These are phyloP conservation scores for Zapus hudsonius DNA, from an alignment of 2,113 vertebrate genomes.

Conservation along the genomic window DNA sequence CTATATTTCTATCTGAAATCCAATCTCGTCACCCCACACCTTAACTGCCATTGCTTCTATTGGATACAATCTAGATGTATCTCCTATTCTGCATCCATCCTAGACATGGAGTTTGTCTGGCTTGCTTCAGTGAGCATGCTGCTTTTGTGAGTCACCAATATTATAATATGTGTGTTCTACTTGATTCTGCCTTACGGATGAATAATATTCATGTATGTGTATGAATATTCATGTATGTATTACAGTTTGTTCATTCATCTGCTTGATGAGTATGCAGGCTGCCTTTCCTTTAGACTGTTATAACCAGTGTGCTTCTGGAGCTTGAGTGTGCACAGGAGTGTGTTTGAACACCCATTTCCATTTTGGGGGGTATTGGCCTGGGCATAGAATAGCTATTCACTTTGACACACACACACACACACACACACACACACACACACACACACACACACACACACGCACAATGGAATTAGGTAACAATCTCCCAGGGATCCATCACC, in stretches of 20 bases:
- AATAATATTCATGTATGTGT: neutral
- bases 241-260: neutral
- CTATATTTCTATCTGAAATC: neutral
- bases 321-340: fast-evolving
- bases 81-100: too few relatives aligned
- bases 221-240: too few relatives aligned
- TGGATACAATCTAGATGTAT: too few relatives aligned
- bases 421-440: too few relatives aligned
- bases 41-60: too few relatives aligned
- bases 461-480: too few relatives aligned
- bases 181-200: neutral
- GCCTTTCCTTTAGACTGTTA: too few relatives aligned
- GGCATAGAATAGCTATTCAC: neutral
- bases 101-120: neutral
- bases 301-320: neutral
- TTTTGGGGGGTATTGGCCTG: neutral
- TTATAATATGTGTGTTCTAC: too few relatives aligned
- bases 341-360: neutral
- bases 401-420: too few relatives aligned
- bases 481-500: neutral
- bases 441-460: too few relatives aligned
- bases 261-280: neutral
- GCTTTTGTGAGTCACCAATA: neutral
- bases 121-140: neutral
- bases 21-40: neutral